phyloP scores from a whole-genome alignment of 2,113 vertebrate species.

The Galemys pyrenaicus region DNA sequence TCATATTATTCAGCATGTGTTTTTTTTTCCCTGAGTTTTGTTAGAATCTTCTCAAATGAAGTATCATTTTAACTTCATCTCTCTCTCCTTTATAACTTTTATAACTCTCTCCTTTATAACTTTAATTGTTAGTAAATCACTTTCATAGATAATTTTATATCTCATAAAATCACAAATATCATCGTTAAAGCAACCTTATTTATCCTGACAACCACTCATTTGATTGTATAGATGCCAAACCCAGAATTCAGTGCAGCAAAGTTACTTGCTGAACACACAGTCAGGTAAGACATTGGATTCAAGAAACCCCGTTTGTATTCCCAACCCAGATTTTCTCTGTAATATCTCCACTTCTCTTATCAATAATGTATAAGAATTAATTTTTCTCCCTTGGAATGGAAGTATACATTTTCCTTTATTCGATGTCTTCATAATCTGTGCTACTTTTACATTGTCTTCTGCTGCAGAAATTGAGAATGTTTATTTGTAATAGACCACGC shows the following conservation, averaged over 20 bases:
- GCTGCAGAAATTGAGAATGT: background rate
- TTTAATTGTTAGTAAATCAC: slow-evolving; percentile 2
- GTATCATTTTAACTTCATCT: slow-evolving; percentile 17
- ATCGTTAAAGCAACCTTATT: background rate
- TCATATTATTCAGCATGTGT: background rate
- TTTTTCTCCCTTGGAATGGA: background rate
- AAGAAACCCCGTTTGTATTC: background rate
- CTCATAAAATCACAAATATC: slow-evolving; percentile 17
- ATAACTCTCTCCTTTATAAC: slow-evolving; percentile 1
- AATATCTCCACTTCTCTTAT: background rate
- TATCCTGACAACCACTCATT: background rate
- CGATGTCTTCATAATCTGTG: background rate
- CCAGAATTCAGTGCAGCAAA: background rate
- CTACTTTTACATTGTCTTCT: background rate
- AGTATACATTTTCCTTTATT: background rate
- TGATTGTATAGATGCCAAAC: background rate
- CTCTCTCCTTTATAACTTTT: background rate
- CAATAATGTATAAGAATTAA: background rate
- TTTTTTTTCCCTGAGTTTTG: background rate
- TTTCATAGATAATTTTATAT: slow-evolving; percentile 3
- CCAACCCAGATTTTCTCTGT: background rate
- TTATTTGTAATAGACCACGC: background rate
- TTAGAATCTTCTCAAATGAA: background rate
- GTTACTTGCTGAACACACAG: background rate
- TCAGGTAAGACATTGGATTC: background rate